Percentiles rank a stretch among this genome's conserved stretches.
Conservation (phyloP, 2,797 vertebrate genomes). For the Malurus splendens region DNA sequence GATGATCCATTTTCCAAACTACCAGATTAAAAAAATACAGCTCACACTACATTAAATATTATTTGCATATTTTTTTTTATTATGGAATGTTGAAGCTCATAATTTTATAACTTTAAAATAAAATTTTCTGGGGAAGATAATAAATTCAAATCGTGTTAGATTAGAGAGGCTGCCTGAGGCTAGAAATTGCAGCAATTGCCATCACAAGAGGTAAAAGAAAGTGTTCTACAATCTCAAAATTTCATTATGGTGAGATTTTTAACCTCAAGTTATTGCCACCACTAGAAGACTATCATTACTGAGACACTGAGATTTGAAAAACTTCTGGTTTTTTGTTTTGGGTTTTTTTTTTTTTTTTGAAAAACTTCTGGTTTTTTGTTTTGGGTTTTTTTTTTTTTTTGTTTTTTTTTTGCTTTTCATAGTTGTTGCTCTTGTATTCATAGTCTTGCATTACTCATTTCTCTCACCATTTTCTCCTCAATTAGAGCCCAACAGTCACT, state of each 20-base stretch:
- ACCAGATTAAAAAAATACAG: background rate
- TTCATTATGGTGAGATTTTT: background rate
- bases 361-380: background rate
- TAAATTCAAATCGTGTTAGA: background rate
- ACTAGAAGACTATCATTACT: background rate
- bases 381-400: background rate
- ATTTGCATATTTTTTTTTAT: background rate
- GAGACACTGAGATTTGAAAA: background rate
- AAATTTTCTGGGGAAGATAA: background rate
- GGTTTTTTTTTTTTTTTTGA: background rate
- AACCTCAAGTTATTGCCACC: background rate
- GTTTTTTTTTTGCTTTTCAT: background rate
- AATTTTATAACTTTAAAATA: background rate
- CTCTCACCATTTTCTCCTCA: background rate
- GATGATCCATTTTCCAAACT: background rate
- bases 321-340: background rate
- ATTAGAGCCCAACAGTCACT: background rate
- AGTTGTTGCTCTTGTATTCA: background rate
- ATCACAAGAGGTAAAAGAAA: background rate
- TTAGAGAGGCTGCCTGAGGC: background rate
- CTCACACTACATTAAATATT: background rate
- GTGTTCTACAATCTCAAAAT: background rate
- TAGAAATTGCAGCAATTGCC: background rate
- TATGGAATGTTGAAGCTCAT: background rate
- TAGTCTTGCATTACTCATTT: background rate